Percentiles rank a stretch among this genome's conserved stretches.
Conservation (phyloP, 1,140 invertebrate genomes). For the Leptinotarsa undecemlineata region DNA sequence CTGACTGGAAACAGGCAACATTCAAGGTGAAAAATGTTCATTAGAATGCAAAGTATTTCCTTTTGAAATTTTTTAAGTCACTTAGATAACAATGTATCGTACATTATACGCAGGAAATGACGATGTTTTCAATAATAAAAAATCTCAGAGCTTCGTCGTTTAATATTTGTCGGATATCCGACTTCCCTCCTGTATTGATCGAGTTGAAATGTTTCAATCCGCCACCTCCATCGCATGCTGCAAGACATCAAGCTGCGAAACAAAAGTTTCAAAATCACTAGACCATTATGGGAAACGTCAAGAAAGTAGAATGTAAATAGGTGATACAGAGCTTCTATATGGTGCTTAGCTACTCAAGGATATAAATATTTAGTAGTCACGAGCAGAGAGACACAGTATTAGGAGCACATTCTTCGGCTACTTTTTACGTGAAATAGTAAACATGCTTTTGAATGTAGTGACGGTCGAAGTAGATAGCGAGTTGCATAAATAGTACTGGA, state of each 20-base stretch:
- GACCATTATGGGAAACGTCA: constrained; percentile 5
- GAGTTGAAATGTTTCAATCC: too few species aligned
- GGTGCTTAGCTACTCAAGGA: not conserved
- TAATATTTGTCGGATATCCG: not conserved
- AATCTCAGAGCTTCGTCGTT: not conserved
- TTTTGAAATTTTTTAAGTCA: too few species aligned
- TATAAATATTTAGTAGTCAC: constrained; percentile 8
- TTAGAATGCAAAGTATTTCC: too few species aligned
- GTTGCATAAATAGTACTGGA: constrained; percentile 1
- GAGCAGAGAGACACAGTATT: constrained; percentile 5
- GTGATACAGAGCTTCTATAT: constrained; percentile 4
- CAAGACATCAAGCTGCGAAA: not conserved
- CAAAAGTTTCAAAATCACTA: constrained; percentile 3
- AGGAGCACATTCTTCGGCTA: constrained; percentile 2
- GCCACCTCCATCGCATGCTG: not conserved
- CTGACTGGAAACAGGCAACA: too few species aligned
- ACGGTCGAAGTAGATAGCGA: not conserved
- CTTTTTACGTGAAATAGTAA: constrained; percentile 6
- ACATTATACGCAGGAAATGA: too few species aligned
- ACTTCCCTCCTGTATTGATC: too few species aligned
- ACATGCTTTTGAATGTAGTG: constrained; percentile 6
- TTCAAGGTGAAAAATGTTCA: too few species aligned
- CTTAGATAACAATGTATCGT: too few species aligned
- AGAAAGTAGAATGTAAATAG: constrained; percentile 8
- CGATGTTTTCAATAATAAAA: not conserved